phyloP scores from a whole-genome alignment of 2,888 invertebrate genomes.

The Tribolium freemani region DNA sequence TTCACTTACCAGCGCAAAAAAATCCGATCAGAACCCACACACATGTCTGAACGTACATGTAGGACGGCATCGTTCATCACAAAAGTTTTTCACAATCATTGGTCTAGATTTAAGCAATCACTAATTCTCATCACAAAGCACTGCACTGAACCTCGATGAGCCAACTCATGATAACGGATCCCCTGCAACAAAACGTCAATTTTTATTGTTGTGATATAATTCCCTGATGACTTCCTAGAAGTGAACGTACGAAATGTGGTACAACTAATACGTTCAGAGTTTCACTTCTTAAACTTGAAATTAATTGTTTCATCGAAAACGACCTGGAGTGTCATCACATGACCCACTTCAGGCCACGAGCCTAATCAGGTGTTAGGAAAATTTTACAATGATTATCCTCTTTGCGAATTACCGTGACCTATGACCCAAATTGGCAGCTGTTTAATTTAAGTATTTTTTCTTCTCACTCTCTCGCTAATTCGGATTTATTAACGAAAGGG shows the following conservation, averaged over 20 bases:
- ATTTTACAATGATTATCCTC: not conserved
- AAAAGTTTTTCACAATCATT: slow-evolving; percentile 44
- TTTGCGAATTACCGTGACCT: slow-evolving; percentile 7
- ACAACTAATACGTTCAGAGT: slow-evolving; percentile 10
- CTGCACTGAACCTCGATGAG: slow-evolving; percentile 3
- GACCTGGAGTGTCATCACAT: not conserved
- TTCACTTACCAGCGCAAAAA: slow-evolving; percentile 45
- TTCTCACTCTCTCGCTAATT: slow-evolving; percentile 7
- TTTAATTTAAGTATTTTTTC: not conserved
- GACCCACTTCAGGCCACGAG: not conserved
- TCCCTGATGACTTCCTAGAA: slow-evolving; percentile 3
- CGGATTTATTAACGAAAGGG: not conserved
- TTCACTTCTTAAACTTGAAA: slow-evolving; percentile 14
- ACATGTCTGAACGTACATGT: slow-evolving; percentile 45
- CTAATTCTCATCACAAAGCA: slow-evolving; percentile 25
- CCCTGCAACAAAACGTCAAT: slow-evolving; percentile 14
- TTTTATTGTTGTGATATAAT: slow-evolving; percentile 13
- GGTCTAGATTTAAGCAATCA: slow-evolving; percentile 36
- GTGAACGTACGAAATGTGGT: slow-evolving; percentile 22
- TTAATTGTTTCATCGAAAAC: slow-evolving; percentile 3
- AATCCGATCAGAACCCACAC: slow-evolving; percentile 45
- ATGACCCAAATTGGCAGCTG: slow-evolving; percentile 11
- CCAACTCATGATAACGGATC: not conserved
- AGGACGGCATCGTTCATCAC: slow-evolving; percentile 47
- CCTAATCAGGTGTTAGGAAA: not conserved